Evolutionary conservation across 2,888 invertebrate genomes (phyloP), one percentile per base, ranked within the genome.

Genomic region (Oeneis ivallda): DNA sequence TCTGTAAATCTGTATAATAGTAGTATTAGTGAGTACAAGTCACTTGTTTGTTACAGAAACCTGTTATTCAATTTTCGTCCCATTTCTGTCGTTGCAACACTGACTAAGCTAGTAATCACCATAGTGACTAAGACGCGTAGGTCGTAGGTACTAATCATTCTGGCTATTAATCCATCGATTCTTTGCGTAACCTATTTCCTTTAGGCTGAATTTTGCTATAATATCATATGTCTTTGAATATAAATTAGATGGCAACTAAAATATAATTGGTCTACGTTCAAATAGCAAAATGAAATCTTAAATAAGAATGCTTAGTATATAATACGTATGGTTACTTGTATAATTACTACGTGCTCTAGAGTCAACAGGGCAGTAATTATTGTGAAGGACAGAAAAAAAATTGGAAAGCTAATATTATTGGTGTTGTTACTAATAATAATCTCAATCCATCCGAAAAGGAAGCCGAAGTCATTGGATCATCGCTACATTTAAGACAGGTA

Each of bases 41-140:
- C 11, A 37, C 52, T 50, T 57, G 41, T 50, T 57, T 34, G 32
- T 50, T 32, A 37, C 17, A 19, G 15, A 43, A 53, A 63, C 41
- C 41, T 39, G 62, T 66, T 49, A 32, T 52, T 54, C 59, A 52
- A 65, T 58, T 68, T 62, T 61, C 54, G 64, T 56, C 59, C 64
- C 66, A 58, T 68, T 66, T 68, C 66, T 64, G 62, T 58, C 52
- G 53, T 67, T 65, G 45, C 65, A 43, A 66, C 70, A 70, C 62
- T 65, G 53, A 60, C 50, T 68, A 62, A 65, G 60, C 62, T 49
- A 53, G 53, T 62, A 65, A 54, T 58, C 61, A 45, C 57, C 68
- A 64, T 41, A 62, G 70, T 70, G 68, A 68, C 66, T 68, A 68
- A 66, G 56, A 60, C 57, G 65, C 66, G 71, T 68, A 65, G 72